Evolutionary conservation across 2,888 invertebrate genomes (phyloP).

Genomic region (Cheilosia vernalis): DNA sequence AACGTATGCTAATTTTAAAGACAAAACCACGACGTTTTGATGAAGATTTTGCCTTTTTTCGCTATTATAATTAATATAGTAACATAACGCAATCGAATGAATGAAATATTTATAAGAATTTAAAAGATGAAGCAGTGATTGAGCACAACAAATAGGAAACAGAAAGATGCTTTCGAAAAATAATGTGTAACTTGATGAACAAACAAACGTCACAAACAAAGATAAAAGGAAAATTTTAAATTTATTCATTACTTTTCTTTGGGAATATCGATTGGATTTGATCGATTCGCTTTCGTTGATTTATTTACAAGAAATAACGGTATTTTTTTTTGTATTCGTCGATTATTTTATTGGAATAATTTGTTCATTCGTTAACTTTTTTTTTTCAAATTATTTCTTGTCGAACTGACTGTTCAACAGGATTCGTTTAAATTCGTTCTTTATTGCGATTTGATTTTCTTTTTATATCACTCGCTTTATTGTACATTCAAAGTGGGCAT

Average conservation of each 20-base stretch:
- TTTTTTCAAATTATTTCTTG: constrained; percentile 40
- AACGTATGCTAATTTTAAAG: constrained; percentile 35
- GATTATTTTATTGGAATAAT: constrained; percentile 32
- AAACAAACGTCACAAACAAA: constrained; percentile 70
- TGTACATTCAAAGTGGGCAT: constrained; percentile 53
- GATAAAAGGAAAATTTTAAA: constrained; percentile 22
- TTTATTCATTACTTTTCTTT: constrained; percentile 66
- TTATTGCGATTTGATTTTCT: constrained; percentile 24
- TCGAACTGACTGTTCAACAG: constrained; percentile 50
- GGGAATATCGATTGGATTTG: constrained; percentile 59
- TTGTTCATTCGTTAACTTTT: constrained; percentile 24
- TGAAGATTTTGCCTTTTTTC: background rate
- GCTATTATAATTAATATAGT: constrained; percentile 1
- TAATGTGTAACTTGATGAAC: constrained; percentile 41
- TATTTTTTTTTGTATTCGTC: constrained; percentile 15
- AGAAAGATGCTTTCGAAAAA: constrained; percentile 45
- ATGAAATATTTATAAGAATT: constrained; percentile 17
- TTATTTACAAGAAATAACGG: constrained; percentile 78
- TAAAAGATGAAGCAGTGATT: constrained; percentile 58
- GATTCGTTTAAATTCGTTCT: constrained; percentile 48
- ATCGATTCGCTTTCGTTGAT: constrained; percentile 64
- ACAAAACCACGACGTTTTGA: constrained; percentile 20
- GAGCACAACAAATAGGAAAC: constrained; percentile 60
- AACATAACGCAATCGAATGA: constrained; percentile 46
- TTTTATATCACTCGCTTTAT: constrained; percentile 35